These are phyloP conservation scores for Intellagama lesueurii DNA, from an alignment of 2,797 vertebrate species.

Conservation along the genomic window DNA sequence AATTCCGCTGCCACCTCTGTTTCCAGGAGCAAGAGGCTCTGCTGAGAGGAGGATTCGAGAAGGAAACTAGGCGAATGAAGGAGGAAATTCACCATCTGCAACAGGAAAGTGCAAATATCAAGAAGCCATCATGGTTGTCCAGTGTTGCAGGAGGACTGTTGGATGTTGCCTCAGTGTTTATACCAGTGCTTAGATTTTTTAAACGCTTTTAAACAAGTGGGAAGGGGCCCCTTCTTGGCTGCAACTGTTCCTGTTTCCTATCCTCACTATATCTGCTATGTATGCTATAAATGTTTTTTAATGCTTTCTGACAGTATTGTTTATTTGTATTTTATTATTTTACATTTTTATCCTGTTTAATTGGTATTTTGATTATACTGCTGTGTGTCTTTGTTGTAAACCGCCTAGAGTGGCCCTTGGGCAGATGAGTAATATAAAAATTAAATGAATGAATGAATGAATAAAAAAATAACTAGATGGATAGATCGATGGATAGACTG, in stretches of 20 bases:
- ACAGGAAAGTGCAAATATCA: background rate
- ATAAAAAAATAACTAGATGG: too few species aligned
- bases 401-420: too few species aligned
- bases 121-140: background rate
- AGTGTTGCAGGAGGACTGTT: accelerated
- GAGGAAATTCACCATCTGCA: background rate
- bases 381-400: too few species aligned
- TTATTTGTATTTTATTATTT: too few species aligned
- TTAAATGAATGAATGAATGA: too few species aligned
- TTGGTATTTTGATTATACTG: too few species aligned
- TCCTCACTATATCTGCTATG: background rate
- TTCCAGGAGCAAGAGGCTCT: background rate
- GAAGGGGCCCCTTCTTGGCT: background rate
- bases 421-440: too few species aligned
- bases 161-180: accelerated
- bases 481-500: too few species aligned
- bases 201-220: background rate
- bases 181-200: background rate
- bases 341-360: too few species aligned
- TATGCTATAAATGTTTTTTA: too few species aligned
- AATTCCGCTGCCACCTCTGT: background rate
- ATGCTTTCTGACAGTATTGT: too few species aligned
- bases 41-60: background rate
- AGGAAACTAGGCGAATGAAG: background rate
- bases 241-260: background rate